phyloP scores from a whole-genome alignment of 2,113 vertebrate genomes.

The Ahaetulla prasina region DNA sequence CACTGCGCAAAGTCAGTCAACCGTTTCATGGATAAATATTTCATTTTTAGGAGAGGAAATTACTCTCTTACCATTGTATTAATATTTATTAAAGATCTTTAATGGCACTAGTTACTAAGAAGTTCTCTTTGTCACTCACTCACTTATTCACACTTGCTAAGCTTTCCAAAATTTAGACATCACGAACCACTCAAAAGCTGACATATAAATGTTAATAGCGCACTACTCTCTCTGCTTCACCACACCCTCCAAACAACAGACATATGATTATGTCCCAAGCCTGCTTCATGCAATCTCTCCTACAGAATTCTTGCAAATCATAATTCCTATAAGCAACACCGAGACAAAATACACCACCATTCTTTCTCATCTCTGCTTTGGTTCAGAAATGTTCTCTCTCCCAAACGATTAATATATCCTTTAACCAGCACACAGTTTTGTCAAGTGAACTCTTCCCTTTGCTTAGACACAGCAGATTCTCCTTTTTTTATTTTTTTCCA shows the following conservation, averaged over 20 bases:
- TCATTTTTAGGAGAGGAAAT: background rate
- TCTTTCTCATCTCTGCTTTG: background rate
- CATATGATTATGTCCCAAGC: background rate
- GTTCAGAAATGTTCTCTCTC: background rate
- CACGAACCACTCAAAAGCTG: background rate
- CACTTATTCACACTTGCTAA: background rate
- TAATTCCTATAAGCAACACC: background rate
- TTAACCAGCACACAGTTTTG: background rate
- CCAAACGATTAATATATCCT: background rate
- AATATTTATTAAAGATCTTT: background rate
- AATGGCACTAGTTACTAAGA: background rate
- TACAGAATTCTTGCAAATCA: background rate
- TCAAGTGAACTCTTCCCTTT: background rate
- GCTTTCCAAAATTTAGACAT: background rate
- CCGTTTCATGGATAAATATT: background rate
- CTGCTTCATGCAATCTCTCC: background rate
- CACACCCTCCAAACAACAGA: background rate
- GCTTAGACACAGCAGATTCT: background rate
- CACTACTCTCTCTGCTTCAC: background rate
- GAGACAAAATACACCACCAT: background rate
- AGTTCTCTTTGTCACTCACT: background rate
- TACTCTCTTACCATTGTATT: background rate
- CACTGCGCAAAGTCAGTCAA: background rate
- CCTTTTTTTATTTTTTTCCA: background rate
- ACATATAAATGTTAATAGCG: background rate